phyloP scores from a whole-genome alignment of 2,888 invertebrate species.

The Melieria crassipennis region DNA sequence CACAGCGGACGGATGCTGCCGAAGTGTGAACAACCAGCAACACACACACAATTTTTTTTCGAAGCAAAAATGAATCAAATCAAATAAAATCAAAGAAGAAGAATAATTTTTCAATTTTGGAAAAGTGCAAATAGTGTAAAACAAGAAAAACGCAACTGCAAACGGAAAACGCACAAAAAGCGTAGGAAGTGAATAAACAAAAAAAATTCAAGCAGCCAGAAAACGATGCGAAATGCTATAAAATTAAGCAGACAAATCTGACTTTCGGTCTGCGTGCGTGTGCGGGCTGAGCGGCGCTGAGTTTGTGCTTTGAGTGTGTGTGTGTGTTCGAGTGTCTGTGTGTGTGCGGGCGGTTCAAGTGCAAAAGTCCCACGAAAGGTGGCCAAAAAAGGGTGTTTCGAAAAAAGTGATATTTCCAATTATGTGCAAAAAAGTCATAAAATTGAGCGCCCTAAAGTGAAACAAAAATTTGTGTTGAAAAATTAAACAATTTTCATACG shows the following conservation, averaged over 20 bases:
- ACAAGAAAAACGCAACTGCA: neutral
- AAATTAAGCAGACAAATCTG: conserved; percentile 10
- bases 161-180: conserved; percentile 7
- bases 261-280: conserved; percentile 4
- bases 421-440: neutral
- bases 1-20: conserved; percentile 43
- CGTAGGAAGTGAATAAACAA: neutral
- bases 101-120: neutral
- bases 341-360: neutral
- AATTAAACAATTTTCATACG: neutral
- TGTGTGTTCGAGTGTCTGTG: neutral
- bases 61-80: conserved; percentile 37
- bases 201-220: neutral
- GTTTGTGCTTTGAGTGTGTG: neutral
- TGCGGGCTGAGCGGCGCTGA: neutral
- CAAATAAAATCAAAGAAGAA: neutral
- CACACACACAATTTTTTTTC: too few species aligned
- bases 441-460: neutral
- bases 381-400: neutral
- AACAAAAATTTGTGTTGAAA: neutral
- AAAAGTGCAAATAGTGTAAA: neutral
- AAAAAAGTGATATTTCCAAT: neutral
- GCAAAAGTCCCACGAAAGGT: neutral
- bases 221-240: conserved; percentile 6
- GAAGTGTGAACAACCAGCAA: neutral